A percentile compares a stretch with the other conserved stretches of the same genome.
These are phyloP conservation scores for Dolichallabes microphthalmus DNA, from an alignment of 2,113 vertebrate genomes.

Conservation along the genomic window DNA sequence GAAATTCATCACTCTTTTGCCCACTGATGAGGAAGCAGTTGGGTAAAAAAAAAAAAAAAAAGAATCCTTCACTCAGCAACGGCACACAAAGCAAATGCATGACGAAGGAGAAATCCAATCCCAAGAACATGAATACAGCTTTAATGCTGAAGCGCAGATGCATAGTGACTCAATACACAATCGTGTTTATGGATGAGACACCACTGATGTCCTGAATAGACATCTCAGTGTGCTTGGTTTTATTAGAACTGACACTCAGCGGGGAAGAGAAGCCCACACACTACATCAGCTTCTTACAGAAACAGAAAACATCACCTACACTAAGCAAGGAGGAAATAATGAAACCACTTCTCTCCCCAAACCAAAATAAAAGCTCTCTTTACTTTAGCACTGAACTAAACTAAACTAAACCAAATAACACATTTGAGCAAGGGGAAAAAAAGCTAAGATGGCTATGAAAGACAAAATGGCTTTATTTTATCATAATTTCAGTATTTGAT, in stretches of 20 bases:
- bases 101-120: constrained; percentile 29
- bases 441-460: neutral
- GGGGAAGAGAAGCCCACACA: constrained; percentile 8
- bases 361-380: neutral
- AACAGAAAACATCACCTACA: constrained; percentile 18
- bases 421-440: neutral
- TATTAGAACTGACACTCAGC: constrained; percentile 26
- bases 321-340: neutral
- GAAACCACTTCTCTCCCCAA: neutral
- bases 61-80: constrained; percentile 13
- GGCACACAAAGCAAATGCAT: neutral
- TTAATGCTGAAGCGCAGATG: constrained; percentile 17
- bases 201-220: constrained; percentile 20
- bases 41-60: neutral
- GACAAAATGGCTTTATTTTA: neutral
- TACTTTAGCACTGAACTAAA: too few relatives aligned
- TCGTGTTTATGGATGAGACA: constrained; percentile 32
- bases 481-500: neutral
- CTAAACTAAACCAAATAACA: neutral
- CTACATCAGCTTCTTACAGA: constrained; percentile 11
- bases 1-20: constrained; percentile 8
- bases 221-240: constrained; percentile 2
- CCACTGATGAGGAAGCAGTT: constrained; percentile 7
- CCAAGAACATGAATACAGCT: constrained; percentile 17
- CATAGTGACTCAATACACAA: constrained; percentile 17